A percentile compares a stretch with the other conserved stretches of the same genome.
Evolutionary conservation across 1,140 invertebrate species (phyloP).

Genomic region (Brachionus rubens): DNA sequence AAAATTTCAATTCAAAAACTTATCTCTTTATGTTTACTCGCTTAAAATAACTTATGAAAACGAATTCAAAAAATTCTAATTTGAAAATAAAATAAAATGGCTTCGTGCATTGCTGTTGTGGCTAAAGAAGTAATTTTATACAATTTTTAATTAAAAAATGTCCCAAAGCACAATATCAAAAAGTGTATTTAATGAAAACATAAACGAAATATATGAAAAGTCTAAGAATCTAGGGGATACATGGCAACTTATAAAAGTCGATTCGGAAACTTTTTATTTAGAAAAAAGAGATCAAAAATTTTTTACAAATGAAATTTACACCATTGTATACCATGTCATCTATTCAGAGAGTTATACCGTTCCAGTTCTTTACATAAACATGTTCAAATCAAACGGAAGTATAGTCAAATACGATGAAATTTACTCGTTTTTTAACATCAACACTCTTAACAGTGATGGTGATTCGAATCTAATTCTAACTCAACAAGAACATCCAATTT

Average conservation of each 20-base stretch:
- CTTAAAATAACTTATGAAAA: no score
- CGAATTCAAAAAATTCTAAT: background rate
- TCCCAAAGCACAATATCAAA: background rate
- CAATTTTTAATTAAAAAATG: background rate
- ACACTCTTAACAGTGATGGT: slow-evolving; percentile 10
- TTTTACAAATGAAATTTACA: slow-evolving; percentile 15
- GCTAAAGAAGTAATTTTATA: slow-evolving; percentile 44
- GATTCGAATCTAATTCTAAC: background rate
- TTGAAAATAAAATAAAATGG: slow-evolving; percentile 37
- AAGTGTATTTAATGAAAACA: slow-evolving; percentile 30
- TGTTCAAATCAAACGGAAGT: slow-evolving; percentile 57
- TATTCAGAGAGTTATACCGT: slow-evolving; percentile 65
- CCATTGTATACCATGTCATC: slow-evolving; percentile 57
- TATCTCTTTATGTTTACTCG: no score
- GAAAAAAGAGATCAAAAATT: slow-evolving; percentile 26
- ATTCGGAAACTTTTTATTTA: slow-evolving; percentile 12
- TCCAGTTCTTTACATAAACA: slow-evolving; percentile 65
- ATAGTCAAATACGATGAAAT: slow-evolving; percentile 49
- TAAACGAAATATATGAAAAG: slow-evolving; percentile 23
- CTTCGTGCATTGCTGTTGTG: slow-evolving; percentile 39
- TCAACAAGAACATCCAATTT: slow-evolving; percentile 54
- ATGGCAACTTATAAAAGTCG: background rate
- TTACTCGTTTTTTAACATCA: slow-evolving; percentile 56
- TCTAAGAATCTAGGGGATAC: slow-evolving; percentile 3
- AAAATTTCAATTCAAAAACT: no score